Conservation (phyloP, 2,888 invertebrate genomes). For the Perdita meconis region DNA sequence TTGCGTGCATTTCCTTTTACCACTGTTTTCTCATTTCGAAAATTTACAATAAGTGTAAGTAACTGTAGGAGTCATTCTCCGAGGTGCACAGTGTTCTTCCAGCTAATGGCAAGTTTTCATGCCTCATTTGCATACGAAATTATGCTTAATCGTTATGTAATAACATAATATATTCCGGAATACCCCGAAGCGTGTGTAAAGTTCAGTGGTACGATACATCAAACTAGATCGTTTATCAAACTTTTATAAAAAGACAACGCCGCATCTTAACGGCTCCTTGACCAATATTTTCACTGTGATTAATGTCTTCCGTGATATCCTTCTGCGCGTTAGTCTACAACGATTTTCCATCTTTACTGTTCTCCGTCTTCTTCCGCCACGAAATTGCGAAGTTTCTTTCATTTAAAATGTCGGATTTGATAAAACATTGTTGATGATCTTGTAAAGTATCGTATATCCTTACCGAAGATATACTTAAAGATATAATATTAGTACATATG, state of each 20-base stretch:
- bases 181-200: slow-evolving; percentile 1
- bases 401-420: slow-evolving; percentile 7
- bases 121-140: slow-evolving; percentile 25
- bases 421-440: not conserved
- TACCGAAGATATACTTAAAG: too few species aligned
- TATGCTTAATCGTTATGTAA: slow-evolving; percentile 34
- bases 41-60: too few species aligned
- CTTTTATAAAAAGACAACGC: slow-evolving; percentile 34
- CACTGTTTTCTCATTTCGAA: too few species aligned
- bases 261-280: slow-evolving; percentile 54
- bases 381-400: not conserved
- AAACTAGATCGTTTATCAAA: slow-evolving; percentile 53
- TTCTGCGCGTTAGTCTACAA: slow-evolving; percentile 6
- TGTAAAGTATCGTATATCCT: not conserved
- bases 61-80: not conserved
- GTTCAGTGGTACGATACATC: slow-evolving; percentile 33
- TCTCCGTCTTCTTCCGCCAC: not conserved
- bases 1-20: too few species aligned
- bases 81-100: not conserved
- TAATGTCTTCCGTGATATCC: slow-evolving; percentile 49
- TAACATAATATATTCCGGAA: slow-evolving; percentile 26
- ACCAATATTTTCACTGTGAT: slow-evolving; percentile 54
- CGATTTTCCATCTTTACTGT: slow-evolving; percentile 3
- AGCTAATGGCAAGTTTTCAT: not conserved
- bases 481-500: too few species aligned